Percentiles rank a stretch among this genome's conserved stretches.
These are phyloP conservation scores for Varecia variegata DNA, from an alignment of 2,797 vertebrate genomes.

Conservation along the genomic window DNA sequence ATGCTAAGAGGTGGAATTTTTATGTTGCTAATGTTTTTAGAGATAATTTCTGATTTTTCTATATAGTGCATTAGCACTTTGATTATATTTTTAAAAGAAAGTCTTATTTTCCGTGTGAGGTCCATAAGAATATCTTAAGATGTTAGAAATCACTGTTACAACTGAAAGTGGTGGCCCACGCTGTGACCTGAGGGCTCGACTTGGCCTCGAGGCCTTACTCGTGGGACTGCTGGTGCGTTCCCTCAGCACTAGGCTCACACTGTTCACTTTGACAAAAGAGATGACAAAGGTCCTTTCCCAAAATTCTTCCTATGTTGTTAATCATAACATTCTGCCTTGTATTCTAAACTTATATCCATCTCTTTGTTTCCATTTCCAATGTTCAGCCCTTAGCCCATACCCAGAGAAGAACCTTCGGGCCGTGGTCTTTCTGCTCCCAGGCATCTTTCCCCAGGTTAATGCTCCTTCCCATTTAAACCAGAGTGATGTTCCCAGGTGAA, in stretches of 20 bases:
- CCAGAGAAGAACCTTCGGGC: background rate
- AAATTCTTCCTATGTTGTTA: background rate
- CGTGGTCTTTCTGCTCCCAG: background rate
- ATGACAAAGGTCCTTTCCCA: background rate
- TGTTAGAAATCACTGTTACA: constrained; percentile 22
- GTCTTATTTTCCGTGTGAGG: background rate
- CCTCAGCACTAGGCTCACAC: background rate
- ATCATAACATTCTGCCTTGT: background rate
- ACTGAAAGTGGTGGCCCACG: background rate
- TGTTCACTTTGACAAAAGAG: background rate
- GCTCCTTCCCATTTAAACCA: background rate
- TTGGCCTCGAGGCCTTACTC: background rate
- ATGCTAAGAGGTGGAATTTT: background rate
- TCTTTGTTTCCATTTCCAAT: background rate
- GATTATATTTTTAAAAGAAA: background rate
- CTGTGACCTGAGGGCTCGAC: background rate
- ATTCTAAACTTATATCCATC: background rate
- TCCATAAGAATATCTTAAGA: background rate
- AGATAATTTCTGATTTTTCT: background rate
- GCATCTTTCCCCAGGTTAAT: background rate
- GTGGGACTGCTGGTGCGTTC: background rate
- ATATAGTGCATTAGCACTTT: background rate
- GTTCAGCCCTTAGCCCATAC: background rate
- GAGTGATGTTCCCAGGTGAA: background rate
- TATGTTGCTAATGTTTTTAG: background rate